phyloP scores from a whole-genome alignment of 2,113 vertebrate genomes.

The Cyanoramphus novaezelandiae region DNA sequence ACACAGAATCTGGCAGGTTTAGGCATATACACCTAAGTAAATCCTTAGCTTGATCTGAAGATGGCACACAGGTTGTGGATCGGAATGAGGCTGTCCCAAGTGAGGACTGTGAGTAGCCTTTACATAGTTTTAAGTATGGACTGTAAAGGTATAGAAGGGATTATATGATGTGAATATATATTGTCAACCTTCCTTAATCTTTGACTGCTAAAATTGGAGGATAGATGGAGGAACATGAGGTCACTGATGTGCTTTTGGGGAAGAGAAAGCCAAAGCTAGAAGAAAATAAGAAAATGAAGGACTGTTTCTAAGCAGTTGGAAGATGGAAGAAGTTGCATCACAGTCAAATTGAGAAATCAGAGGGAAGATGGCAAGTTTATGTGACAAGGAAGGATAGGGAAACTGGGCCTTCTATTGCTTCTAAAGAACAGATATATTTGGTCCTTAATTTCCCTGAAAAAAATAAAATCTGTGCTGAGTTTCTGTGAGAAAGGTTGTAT shows the following conservation, averaged over 20 bases:
- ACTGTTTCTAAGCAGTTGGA: neutral
- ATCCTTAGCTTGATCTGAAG: rapidly evolving
- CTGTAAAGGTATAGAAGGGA: neutral
- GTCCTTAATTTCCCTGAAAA: neutral
- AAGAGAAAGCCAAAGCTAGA: neutral
- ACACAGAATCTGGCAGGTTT: neutral
- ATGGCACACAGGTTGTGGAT: neutral
- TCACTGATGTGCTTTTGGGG: neutral
- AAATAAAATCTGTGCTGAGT: neutral
- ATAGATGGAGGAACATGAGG: neutral
- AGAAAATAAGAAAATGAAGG: neutral
- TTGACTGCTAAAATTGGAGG: neutral
- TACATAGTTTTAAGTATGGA: neutral
- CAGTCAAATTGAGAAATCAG: neutral
- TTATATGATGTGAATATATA: neutral
- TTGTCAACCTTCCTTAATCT: neutral
- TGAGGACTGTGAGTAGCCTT: neutral
- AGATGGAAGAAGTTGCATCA: neutral
- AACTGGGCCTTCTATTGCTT: neutral
- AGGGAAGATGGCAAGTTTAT: neutral
- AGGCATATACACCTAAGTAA: rapidly evolving
- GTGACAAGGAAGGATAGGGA: neutral
- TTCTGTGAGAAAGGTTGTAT: neutral
- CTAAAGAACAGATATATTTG: neutral
- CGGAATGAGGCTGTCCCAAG: neutral